Percentiles rank a stretch among this genome's conserved stretches.
These are phyloP conservation scores for Formica exsecta DNA, from an alignment of 1,140 invertebrate species.

Conservation along the genomic window DNA sequence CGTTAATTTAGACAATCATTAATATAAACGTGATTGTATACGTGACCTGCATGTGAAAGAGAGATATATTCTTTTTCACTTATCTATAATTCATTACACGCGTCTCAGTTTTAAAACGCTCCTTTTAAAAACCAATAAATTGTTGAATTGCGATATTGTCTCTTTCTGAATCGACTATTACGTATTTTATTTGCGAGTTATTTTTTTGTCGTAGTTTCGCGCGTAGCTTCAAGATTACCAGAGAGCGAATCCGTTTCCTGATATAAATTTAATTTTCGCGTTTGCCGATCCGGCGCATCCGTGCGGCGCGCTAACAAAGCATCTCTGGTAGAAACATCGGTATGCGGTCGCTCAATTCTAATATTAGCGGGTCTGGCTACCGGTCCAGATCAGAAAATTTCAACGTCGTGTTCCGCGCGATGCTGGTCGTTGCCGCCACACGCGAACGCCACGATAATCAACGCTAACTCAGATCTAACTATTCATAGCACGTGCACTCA, in stretches of 20 bases:
- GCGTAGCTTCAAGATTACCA: not conserved
- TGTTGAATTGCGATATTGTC: constrained; percentile 8
- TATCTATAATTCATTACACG: not conserved
- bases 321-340: constrained; percentile 41
- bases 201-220: not conserved
- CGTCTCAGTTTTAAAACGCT: not conserved
- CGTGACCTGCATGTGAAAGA: not conserved
- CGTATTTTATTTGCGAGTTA: not conserved
- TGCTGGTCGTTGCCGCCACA: constrained; percentile 52
- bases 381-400: constrained; percentile 73
- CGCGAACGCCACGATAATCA: constrained; percentile 77
- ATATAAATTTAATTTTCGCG: constrained; percentile 53
- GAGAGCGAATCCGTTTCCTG: not conserved
- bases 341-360: constrained; percentile 70
- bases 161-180: not conserved
- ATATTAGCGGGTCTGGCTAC: constrained; percentile 66
- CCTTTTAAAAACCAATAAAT: too few species aligned
- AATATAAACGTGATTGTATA: not conserved
- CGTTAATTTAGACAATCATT: not conserved
- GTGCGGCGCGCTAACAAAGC: constrained; percentile 64
- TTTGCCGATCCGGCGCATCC: constrained; percentile 31
- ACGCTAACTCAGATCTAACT: constrained; percentile 78
- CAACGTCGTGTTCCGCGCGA: constrained; percentile 40
- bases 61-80: not conserved
- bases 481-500: constrained; percentile 79